phyloP scores from a whole-genome alignment of 2,113 vertebrate genomes.

The Oxyura jamaicensis region DNA sequence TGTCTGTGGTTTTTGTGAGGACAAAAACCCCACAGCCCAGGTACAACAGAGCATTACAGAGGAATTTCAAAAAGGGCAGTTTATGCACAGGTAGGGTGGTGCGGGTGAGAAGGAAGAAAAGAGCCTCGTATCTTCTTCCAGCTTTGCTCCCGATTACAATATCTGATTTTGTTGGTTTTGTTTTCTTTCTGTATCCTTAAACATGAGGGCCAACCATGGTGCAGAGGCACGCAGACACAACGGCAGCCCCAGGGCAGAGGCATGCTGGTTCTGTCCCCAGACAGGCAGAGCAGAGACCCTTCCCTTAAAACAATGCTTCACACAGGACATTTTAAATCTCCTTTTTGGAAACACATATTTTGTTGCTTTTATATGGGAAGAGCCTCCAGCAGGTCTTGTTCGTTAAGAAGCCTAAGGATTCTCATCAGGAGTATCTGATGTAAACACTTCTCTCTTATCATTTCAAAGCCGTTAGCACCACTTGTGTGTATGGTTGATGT shows the following conservation, averaged over 20 bases:
- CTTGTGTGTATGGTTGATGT: neutral
- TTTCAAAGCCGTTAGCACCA: neutral
- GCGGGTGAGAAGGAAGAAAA: neutral
- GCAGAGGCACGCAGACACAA: neutral
- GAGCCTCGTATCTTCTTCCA: neutral
- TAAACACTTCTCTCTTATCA: neutral
- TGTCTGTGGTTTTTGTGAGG: too few species aligned
- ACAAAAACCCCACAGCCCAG: neutral
- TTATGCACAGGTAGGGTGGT: neutral
- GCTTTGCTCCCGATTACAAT: neutral
- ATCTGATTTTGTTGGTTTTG: neutral
- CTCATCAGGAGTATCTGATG: rapidly evolving
- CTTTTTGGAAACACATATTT: neutral
- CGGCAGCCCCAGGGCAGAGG: rapidly evolving
- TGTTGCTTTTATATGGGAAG: neutral
- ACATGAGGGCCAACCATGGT: rapidly evolving
- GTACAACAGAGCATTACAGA: neutral
- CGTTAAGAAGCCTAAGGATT: neutral
- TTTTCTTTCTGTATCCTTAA: neutral
- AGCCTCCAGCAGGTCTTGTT: neutral
- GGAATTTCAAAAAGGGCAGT: neutral
- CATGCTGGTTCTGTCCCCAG: neutral
- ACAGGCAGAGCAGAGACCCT: neutral
- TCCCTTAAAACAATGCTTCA: neutral
- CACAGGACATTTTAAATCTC: neutral